Conservation (phyloP, 2,888 invertebrate species). For the Augiades crinisus region DNA sequence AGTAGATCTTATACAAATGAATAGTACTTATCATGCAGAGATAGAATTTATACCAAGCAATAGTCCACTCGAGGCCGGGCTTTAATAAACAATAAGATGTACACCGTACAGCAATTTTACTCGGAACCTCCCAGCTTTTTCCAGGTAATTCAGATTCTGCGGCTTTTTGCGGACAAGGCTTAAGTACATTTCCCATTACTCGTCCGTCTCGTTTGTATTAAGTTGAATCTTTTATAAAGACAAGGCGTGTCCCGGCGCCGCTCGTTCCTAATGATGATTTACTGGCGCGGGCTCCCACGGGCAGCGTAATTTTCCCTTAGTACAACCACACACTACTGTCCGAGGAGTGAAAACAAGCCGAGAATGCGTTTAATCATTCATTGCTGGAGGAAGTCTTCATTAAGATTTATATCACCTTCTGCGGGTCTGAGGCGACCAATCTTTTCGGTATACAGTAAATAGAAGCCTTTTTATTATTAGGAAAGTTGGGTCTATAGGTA, state of each 20-base stretch:
- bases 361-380: slow-evolving; percentile 76
- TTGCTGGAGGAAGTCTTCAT: slow-evolving; percentile 56
- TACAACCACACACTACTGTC: slow-evolving; percentile 58
- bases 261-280: slow-evolving; percentile 72
- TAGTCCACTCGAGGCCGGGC: not conserved
- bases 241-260: slow-evolving; percentile 58
- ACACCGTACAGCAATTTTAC: not conserved
- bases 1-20: too few species aligned
- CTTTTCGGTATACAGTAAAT: not conserved
- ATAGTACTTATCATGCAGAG: too few species aligned
- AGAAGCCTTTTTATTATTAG: not conserved
- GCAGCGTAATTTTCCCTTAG: slow-evolving; percentile 74
- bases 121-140: not conserved
- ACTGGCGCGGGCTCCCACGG: slow-evolving; percentile 65
- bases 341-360: slow-evolving; percentile 76
- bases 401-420: slow-evolving; percentile 61
- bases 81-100: not conserved
- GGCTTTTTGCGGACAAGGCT: slow-evolving; percentile 9
- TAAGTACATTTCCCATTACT: slow-evolving; percentile 47
- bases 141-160: slow-evolving; percentile 3
- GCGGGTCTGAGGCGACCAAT: not conserved
- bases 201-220: slow-evolving; percentile 66
- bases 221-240: slow-evolving; percentile 77
- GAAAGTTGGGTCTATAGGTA: too few species aligned
- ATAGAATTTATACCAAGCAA: too few species aligned